Base-by-base conservation (phyloP, 2,888 invertebrate species). In the Alitta virens region DNA sequence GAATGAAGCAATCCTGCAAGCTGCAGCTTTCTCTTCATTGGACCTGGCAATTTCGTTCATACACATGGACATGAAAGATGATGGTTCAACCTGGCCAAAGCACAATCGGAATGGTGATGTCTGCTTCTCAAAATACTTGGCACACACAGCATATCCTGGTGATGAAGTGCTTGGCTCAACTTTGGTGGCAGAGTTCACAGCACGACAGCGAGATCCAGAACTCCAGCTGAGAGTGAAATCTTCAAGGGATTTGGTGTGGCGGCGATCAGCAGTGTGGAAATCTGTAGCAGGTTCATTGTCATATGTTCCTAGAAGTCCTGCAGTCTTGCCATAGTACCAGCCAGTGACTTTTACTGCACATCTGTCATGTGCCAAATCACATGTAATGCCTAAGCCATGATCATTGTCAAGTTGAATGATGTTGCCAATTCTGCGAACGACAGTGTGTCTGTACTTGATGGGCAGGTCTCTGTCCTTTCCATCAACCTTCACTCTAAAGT, bases 251-350 rank as follows among this genome's bases (percentile, higher is more conserved):
- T 80, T 79, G 16, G 84, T 81, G 12, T 68, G 58, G 18, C 24
- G 16, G 3, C 54, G 24, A 27, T n/a, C 40, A 0, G 91, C 87
- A 1, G 87, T 86, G 26, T 87, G 85, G 53, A 88, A 85, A 77
- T 96, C 95, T 78, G 93, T 92, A 73, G 85, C 88, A 5, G 88
- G 89, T 75, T 96, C 96, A 80, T 94, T 92, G 84, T 93, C 92
- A 85, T 91, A 90, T 0, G 92, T 92, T 18, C 96, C 96, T 59
- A 94, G 86, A 0, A 96, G 84, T 0, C 96, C 95, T 1, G 91
- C 92, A 0, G 92, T 88, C 74, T 89, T 90, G 0, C 91, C 92
- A 80, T 89, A 93, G 83, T 92, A 93, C 93, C 93, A 94, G 2
- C 94, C 92, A 71, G 89, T 88, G 0, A 93, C 85, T 68, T 85